Evolutionary conservation across 2,113 vertebrate species (phyloP).

Genomic region (Scomber colias): DNA sequence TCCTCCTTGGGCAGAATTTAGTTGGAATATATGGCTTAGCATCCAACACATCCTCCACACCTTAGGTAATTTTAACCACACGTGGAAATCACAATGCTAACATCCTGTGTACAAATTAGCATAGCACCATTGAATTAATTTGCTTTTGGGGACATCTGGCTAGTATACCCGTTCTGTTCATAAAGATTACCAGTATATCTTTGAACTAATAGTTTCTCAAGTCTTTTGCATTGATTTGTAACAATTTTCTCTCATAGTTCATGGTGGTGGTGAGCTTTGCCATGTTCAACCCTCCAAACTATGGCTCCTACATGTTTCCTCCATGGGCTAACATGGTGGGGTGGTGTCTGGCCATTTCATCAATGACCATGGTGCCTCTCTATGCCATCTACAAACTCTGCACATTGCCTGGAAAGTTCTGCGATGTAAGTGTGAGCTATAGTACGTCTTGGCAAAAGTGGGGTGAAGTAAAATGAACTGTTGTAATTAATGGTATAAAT

Average conservation of each 20-base stretch:
- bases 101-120: too few species aligned
- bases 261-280: conserved; percentile 92
- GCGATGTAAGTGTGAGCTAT: conserved; percentile 83
- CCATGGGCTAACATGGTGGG: conserved; percentile 90
- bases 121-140: background rate
- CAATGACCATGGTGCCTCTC: conserved; percentile 92
- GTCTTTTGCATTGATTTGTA: background rate
- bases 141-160: too few species aligned
- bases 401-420: conserved; percentile 87
- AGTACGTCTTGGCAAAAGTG: background rate
- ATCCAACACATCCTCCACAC: background rate
- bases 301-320: conserved; percentile 88
- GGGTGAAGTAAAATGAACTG: background rate
- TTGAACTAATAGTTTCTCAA: background rate
- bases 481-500: background rate
- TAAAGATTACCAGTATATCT: too few species aligned
- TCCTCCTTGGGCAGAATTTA: too few species aligned
- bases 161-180: too few species aligned
- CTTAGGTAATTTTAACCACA: too few species aligned
- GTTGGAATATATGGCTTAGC: background rate
- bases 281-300: conserved; percentile 89
- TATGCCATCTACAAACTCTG: conserved; percentile 93
- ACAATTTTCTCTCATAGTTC: conserved; percentile 79
- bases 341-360: conserved; percentile 90
- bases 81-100: too few species aligned